Percentiles rank a stretch among this genome's conserved stretches.
These are phyloP conservation scores for Cherax quadricarinatus DNA, from an alignment of 1,140 invertebrate species.

Conservation along the genomic window DNA sequence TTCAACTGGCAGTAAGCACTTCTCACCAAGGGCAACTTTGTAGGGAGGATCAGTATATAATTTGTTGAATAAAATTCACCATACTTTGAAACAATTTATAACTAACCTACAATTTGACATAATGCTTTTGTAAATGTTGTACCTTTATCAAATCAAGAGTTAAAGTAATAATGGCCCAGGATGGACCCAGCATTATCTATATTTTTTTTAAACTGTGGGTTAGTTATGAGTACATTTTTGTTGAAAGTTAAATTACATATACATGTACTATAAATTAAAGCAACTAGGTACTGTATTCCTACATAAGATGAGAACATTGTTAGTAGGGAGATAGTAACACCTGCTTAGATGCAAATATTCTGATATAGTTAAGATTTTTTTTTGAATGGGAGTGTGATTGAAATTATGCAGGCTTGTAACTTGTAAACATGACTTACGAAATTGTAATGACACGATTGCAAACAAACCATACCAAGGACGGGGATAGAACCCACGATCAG, in stretches of 20 bases:
- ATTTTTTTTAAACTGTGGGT: no score
- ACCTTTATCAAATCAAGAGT: no score
- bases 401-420: no score
- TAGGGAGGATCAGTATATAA: neutral
- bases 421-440: no score
- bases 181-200: no score
- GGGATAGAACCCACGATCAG: no score
- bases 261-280: neutral
- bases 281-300: neutral
- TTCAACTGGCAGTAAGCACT: neutral
- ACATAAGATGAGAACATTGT: neutral
- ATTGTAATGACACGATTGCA: no score
- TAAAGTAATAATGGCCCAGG: no score
- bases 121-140: no score
- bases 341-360: neutral
- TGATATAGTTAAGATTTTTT: neutral
- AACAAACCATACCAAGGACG: no score
- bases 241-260: neutral
- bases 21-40: neutral
- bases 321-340: neutral
- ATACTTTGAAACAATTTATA: neutral
- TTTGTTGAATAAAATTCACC: neutral
- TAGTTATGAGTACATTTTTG: neutral
- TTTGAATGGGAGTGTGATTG: neutral
- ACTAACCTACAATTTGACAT: no score